phyloP scores from a whole-genome alignment of 2,797 vertebrate genomes.

The Alfaro cultratus region DNA sequence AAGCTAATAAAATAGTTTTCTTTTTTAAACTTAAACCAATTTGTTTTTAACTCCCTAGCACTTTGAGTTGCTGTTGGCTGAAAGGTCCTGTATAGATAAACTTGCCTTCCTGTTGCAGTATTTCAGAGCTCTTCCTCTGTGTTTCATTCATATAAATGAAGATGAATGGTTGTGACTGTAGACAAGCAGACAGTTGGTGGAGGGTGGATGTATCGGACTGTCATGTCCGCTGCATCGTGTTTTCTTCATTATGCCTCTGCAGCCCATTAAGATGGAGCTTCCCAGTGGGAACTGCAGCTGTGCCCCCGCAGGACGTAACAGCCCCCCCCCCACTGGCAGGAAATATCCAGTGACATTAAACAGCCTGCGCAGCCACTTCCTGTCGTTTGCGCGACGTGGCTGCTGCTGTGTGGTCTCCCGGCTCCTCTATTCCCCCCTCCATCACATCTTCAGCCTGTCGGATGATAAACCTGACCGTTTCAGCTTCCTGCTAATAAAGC shows the following conservation, averaged over 20 bases:
- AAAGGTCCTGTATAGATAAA: no score
- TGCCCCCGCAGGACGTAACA: slow-evolving; percentile 51
- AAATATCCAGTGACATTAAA: slow-evolving; percentile 70
- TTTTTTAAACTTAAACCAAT: no score
- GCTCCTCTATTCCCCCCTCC: slow-evolving; percentile 6
- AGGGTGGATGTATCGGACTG: slow-evolving; percentile 30
- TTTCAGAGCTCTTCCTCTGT: background rate
- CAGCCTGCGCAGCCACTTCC: slow-evolving; percentile 55
- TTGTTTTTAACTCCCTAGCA: no score
- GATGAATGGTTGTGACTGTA: background rate
- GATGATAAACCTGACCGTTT: background rate
- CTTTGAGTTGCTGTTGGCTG: no score
- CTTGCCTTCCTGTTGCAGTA: no score
- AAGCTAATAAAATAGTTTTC: background rate
- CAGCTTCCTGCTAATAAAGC: slow-evolving; percentile 6
- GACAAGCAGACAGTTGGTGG: slow-evolving; percentile 19
- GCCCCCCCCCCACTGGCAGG: slow-evolving; percentile 56
- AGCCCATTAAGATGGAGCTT: slow-evolving; percentile 45
- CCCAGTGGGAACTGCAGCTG: slow-evolving; percentile 56
- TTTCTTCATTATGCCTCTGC: slow-evolving; percentile 46
- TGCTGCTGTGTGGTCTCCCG: slow-evolving; percentile 20
- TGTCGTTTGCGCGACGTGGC: slow-evolving; percentile 35
- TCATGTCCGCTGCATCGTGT: slow-evolving; percentile 24
- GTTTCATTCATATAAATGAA: background rate
- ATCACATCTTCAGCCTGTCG: background rate